Base-by-base conservation (phyloP, 2,797 vertebrate genomes). In the Psittacula echo region DNA sequence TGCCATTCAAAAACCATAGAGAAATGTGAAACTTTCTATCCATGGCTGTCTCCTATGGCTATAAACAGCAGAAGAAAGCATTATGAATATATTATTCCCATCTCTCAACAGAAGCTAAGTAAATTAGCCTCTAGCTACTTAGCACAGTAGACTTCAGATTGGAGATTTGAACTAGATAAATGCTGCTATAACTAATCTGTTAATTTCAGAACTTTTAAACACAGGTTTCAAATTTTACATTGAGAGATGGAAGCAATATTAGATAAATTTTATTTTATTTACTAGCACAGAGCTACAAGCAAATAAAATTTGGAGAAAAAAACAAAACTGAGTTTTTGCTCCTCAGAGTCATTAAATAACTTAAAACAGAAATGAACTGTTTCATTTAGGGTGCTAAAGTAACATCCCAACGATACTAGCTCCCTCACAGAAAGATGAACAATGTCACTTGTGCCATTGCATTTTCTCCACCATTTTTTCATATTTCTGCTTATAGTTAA, bases 11-110 rank as follows among this genome's bases (percentile, higher is more conserved):
- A 95, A 89, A 83, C 34, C 10, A 2, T 13, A 93, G 32, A 60
- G 48, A 87, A 89, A 87, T 19, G 27, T 47, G 47, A 85, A 95
- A 32, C 44, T 73, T 71, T 85, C 64, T 89, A 20, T 48, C 72
- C 51, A n/a, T 7, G 14, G 50, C 53, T 86, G 54, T 79, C 39
- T 90, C 74, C 84, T 71, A 19, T 26, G 56, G 44, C 53, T 83
- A 80, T 27, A 77, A 93, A 62, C 53, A 85, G 48, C 20, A 77
- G 72, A 83, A 77, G 53, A 77, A 85, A 92, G 62, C 41, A 58
- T 75, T 71, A 42, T 8, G 13, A 67, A 61, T 50, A 32, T 48
- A 56, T 66, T 65, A 80, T 70, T 86, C 47, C 34, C 32, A 23
- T 56, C 32, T 76, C 75, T 58, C 51, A 76, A 61, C 47, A 87